These are phyloP conservation scores for Myocastor coypus DNA, from an alignment of 2,113 vertebrate genomes.

Conservation along the genomic window DNA sequence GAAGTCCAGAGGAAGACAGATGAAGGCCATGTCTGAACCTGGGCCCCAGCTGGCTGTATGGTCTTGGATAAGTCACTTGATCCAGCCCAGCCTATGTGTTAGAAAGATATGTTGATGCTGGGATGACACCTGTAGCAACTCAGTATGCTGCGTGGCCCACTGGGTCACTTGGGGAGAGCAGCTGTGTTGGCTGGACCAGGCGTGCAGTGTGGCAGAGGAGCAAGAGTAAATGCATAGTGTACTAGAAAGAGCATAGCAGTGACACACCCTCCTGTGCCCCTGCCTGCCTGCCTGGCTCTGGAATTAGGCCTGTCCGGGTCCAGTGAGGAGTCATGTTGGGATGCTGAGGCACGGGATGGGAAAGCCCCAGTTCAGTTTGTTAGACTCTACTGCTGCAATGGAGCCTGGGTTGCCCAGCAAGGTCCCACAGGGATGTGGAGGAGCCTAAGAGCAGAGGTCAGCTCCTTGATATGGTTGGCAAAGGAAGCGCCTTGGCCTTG, in stretches of 20 bases:
- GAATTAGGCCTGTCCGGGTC: background rate
- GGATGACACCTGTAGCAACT: background rate
- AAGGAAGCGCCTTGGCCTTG: no score
- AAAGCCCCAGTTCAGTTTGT: no score
- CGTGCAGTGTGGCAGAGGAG: background rate
- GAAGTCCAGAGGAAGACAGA: background rate
- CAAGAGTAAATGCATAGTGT: rapidly evolving
- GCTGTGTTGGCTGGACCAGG: background rate
- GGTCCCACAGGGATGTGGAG: background rate
- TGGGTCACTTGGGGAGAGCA: background rate
- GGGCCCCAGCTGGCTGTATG: background rate
- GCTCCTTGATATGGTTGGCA: background rate
- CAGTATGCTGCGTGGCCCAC: no score
- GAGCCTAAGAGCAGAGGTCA: background rate
- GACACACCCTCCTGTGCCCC: background rate
- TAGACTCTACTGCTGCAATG: background rate
- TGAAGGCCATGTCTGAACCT: background rate
- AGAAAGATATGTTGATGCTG: background rate
- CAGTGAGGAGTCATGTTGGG: background rate
- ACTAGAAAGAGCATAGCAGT: background rate
- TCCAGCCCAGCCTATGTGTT: background rate
- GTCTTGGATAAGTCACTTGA: background rate
- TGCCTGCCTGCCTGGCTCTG: background rate
- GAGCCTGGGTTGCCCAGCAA: background rate
- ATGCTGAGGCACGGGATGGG: no score